Percentiles rank a stretch among this genome's conserved stretches.
phyloP scores from a whole-genome alignment of 2,888 invertebrate species.

The Plagodis dolabraria region DNA sequence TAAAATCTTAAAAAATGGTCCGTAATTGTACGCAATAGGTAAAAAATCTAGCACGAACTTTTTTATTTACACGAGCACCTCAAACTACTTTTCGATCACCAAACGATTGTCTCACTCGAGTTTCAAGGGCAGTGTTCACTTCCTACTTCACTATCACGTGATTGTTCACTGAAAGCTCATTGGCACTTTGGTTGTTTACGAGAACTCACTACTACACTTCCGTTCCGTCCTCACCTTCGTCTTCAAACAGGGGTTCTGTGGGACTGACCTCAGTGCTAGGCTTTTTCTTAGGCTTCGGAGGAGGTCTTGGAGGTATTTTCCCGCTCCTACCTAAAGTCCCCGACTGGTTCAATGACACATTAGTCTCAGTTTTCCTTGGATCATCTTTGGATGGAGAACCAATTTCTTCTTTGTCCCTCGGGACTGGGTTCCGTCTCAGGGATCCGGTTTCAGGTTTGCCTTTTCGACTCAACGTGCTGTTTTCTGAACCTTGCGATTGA shows the following conservation, averaged over 20 bases:
- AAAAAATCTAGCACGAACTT: constrained; percentile 81
- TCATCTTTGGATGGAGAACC: constrained; percentile 74
- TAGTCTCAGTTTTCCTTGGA: constrained; percentile 64
- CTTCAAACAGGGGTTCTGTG: constrained; percentile 92
- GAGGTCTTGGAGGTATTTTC: constrained; percentile 93
- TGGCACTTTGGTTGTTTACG: constrained; percentile 75
- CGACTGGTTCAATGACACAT: constrained; percentile 67
- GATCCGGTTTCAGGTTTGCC: constrained; percentile 83
- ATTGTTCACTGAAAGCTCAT: constrained; percentile 72
- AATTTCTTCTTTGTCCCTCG: constrained; percentile 64
- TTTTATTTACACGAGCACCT: constrained; percentile 82
- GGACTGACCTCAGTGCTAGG: constrained; percentile 82
- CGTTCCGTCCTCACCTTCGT: constrained; percentile 95
- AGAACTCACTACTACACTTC: constrained; percentile 88
- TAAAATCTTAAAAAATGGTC: constrained; percentile 69
- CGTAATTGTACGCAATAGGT: constrained; percentile 78
- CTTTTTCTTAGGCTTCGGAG: constrained; percentile 93
- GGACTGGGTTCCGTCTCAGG: constrained; percentile 62
- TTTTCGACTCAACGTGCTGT: constrained; percentile 71
- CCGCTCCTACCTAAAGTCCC: constrained; percentile 79
- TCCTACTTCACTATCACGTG: constrained; percentile 30
- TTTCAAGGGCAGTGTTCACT: constrained; percentile 32
- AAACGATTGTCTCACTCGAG: constrained; percentile 44
- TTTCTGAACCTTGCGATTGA: constrained; percentile 66
- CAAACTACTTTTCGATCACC: constrained; percentile 34